Evolutionary conservation across 2,113 vertebrate genomes (phyloP), one percentile per base, ranked within the genome.

Genomic region (Saccopteryx bilineata): DNA sequence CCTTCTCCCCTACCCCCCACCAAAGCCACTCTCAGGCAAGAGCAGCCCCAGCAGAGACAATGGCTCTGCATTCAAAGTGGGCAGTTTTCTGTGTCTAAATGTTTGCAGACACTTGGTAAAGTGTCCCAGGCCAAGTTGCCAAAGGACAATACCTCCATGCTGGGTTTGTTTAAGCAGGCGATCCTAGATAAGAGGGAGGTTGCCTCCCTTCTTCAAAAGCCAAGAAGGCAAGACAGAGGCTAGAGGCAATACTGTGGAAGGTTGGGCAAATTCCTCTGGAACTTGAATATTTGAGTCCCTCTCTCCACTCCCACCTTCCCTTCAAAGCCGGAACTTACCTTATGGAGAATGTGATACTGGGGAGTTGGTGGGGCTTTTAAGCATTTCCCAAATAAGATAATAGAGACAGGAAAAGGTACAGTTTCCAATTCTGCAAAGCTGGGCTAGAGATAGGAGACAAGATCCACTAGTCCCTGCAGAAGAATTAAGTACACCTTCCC

Each of bases 51-150:
- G 75, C n/a, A 80, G 78, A 98, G 97, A 99, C 98, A 99, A 98
- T 98, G 93, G 96, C 96, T 97, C 95, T 97, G 97, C 97, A 95
- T 98, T 96, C 96, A 93, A 96, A 97, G 98, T 97, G 97, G 96
- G 96, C 95, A 95, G 97, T 96, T 98, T 71, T 97, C 79, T 84
- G 63, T 92, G 96, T 98, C 97, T 97, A 94, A 98, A 97, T 98
- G 98, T 98, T 99, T 98, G 98, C 98, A 98, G 97, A 97, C 97
- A 96, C 97, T 96, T 95, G 96, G 93, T 97, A 97, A 98, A 98
- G 97, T 80, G 96, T 98, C 98, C 96, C 97, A 96, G 96, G 94
- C 95, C 98, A 97, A 96, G 96, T 97, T 97, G 98, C 97, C 97
- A 98, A 98, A 97, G 96, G 97, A 98, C 94, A 95, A 95, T 88